Conservation (phyloP, 2,888 invertebrate genomes). For the Odontothrips loti region DNA sequence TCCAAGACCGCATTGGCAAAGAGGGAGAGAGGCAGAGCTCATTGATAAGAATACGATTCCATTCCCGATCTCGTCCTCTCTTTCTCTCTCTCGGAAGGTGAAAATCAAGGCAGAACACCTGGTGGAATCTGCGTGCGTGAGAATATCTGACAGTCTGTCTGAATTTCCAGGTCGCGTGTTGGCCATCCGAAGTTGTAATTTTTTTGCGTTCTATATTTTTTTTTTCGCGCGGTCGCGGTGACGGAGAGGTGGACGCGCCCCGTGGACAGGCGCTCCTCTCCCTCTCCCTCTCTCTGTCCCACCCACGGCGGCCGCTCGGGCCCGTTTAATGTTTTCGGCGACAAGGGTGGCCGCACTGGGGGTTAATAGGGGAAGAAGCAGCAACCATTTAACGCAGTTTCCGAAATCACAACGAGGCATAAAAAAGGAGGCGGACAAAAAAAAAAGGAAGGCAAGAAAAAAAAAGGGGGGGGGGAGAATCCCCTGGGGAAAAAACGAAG, state of each 20-base stretch:
- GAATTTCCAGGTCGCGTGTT: too few relatives aligned
- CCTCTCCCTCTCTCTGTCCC: too few relatives aligned
- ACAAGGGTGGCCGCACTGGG: not conserved
- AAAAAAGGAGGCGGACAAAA: not conserved
- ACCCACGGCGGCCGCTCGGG: not conserved
- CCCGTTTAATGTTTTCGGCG: not conserved
- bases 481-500: too few relatives aligned
- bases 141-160: too few relatives aligned
- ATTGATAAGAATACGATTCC: not conserved
- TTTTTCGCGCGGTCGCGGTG: too few relatives aligned
- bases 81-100: not conserved
- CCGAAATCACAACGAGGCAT: slow-evolving; percentile 11
- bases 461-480: not conserved
- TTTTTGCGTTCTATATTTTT: too few relatives aligned
- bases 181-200: too few relatives aligned
- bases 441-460: not conserved
- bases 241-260: too few relatives aligned
- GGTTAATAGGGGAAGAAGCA: slow-evolving; percentile 17
- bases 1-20: too few relatives aligned
- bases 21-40: not conserved
- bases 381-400: slow-evolving; percentile 22
- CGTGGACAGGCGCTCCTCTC: too few relatives aligned
- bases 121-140: too few relatives aligned
- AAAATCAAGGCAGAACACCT: too few relatives aligned
- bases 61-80: not conserved